Evolutionary conservation across 2,888 invertebrate genomes (phyloP), one percentile per base, ranked within the genome.

Genomic region (Liopterus haemorrhoidalis): DNA sequence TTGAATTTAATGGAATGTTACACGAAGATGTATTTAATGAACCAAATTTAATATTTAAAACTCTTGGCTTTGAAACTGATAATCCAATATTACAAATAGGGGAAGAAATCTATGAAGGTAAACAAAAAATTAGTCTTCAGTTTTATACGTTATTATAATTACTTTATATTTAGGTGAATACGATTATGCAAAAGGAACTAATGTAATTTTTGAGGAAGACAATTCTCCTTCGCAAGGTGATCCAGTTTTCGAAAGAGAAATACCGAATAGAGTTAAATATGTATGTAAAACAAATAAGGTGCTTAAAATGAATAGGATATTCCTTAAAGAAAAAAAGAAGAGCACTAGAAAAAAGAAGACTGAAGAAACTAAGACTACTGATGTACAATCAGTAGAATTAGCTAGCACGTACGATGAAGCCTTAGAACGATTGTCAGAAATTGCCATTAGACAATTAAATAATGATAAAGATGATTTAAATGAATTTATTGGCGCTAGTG

Each of bases 261-360:
- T 45, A 4, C 15, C 32, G 15, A 45, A 38, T 15, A 22, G 45
- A 11, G 20, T 45, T 16, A 38, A 45, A 12, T 45, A 45, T 19
- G 15, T 39, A 18, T 38, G 45, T 32, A 45, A 45, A 25, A 45
- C 45, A 12, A 45, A 45, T 25, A 45, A 45, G 27, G 31, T 45
- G 38, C 16, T 45, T 6, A 45, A 39, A 39, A 45, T 45, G 45
- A 45, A 39, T 45, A 11, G 45, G n/a, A 45, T 45, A 25, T 45
- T 45, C 25, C 32, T 45, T 9, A 32, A 38, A 5, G 45, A 45
- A 31, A 45, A 45, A 16, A 45, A 45, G n/a, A n/a, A n/a, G n/a
- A n/a, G n/a, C n/a, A n/a, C n/a, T n/a, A n/a, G n/a, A n/a, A n/a
- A n/a, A n/a, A n/a, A n/a, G n/a, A n/a, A n/a, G n/a, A n/a, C n/a